Evolutionary conservation across 2,888 invertebrate genomes (phyloP), one percentile per base, ranked within the genome.

Genomic region (Apamea monoglypha): DNA sequence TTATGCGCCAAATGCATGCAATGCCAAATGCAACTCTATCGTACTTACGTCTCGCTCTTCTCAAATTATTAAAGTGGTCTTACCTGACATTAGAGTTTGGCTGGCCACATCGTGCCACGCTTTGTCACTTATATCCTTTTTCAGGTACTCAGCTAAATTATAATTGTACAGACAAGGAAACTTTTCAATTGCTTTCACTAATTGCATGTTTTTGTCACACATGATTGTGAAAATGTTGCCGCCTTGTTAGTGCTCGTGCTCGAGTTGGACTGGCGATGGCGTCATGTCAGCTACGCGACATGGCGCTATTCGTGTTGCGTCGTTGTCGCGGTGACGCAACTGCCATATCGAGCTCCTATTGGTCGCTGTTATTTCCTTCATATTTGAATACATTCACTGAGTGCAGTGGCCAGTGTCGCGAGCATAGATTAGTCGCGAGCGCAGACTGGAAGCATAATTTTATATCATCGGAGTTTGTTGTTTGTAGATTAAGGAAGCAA

Each of bases 31-130:
- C 64, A 64, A 59, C 36, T 59, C 25, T 56, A 63, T 25, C 18
- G 40, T 36, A 59, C 1, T 0, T 56, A 40, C 25, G 25, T 32
- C n/a, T 53, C 8, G n/a, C 16, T 50, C 12, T 64, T 53, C 36
- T 32, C 61, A 63, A 44, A 81, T 50, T 21, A 73, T 67, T 53
- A n/a, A 73, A 74, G 86, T 47, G 25, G 7, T 74, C 86, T 89
- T 85, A 93, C 93, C 92, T 75, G 92, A 78, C 63, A 92, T 84
- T 74, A 88, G 77, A 72, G 89, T 89, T 83, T 89, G 90, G 56
- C 81, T 84, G 7, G 93, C 89, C 67, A 93, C 91, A 87, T 93
- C 93, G 50, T 70, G 83, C 93, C 93, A 93, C 18, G 93, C 92
- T 77, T 84, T 89, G 59, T 93, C 93, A 25, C 91, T 91, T 7